Evolutionary conservation across 2,888 invertebrate genomes (phyloP).

Genomic region (Kryphioiulus occultus): DNA sequence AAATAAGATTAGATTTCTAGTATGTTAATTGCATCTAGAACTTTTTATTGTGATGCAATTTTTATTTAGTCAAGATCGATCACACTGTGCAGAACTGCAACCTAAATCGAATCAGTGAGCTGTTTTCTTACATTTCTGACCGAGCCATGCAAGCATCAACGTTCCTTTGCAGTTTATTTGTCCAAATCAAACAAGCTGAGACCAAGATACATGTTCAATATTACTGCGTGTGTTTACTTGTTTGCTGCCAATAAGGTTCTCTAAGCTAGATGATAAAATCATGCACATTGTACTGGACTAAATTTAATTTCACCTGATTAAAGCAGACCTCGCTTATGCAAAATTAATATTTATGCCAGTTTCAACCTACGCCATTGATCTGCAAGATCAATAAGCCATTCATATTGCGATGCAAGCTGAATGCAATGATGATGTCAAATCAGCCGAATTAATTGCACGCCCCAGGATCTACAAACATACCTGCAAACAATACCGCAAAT

Average conservation of each 20-base stretch:
- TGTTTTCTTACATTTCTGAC: neutral
- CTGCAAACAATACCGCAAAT: neutral
- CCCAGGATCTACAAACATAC: neutral
- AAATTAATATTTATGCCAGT: neutral
- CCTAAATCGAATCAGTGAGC: neutral
- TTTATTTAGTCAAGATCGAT: no score
- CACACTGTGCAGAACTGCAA: no score
- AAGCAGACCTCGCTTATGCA: neutral
- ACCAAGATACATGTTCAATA: neutral
- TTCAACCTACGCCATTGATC: neutral
- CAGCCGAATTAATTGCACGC: neutral
- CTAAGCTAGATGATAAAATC: neutral
- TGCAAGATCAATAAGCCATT: neutral
- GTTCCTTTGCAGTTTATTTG: neutral
- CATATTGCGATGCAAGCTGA: neutral
- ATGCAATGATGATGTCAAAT: neutral
- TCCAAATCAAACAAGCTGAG: neutral
- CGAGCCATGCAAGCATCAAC: neutral
- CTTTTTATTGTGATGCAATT: no score
- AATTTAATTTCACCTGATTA: neutral
- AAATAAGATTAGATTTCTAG: no score
- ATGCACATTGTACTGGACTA: neutral
- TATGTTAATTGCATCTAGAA: no score
- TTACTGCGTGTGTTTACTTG: neutral
- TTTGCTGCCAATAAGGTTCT: neutral